Conservation (phyloP, 2,888 invertebrate species). For the Andrena marginata region DNA sequence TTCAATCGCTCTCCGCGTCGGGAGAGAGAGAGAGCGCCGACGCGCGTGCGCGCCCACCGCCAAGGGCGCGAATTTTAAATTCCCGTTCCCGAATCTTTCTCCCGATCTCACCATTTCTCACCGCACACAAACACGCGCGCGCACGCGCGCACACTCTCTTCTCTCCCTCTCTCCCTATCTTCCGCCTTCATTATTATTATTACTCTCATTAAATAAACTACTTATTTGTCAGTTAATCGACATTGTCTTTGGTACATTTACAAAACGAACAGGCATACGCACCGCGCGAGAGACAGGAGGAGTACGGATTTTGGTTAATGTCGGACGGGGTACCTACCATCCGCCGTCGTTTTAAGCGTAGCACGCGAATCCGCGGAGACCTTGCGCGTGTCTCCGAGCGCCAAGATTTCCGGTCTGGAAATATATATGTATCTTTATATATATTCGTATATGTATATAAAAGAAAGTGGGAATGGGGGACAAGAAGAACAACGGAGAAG, state of each 20-base stretch:
- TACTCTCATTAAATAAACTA: slow-evolving; percentile 67
- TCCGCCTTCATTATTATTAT: not conserved
- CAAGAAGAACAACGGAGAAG: slow-evolving; percentile 9
- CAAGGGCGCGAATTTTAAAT: not conserved
- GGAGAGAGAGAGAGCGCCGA: not conserved
- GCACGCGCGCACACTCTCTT: not conserved
- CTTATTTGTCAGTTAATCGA: slow-evolving; percentile 71
- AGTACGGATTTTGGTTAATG: slow-evolving; percentile 74
- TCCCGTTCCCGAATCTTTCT: slow-evolving; percentile 4
- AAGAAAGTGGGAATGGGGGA: not conserved
- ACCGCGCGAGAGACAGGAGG: slow-evolving; percentile 68
- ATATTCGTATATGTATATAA: not conserved
- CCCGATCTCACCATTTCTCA: slow-evolving; percentile 24
- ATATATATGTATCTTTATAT: slow-evolving; percentile 36
- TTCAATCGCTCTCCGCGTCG: not conserved
- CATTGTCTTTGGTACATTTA: slow-evolving; percentile 84
- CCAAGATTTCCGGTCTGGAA: slow-evolving; percentile 56
- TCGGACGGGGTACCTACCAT: slow-evolving; percentile 79
- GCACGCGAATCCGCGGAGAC: slow-evolving; percentile 54
- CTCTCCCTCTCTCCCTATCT: slow-evolving; percentile 8
- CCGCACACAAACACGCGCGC: slow-evolving; percentile 10
- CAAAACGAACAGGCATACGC: slow-evolving; percentile 79
- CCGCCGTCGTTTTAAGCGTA: slow-evolving; percentile 71
- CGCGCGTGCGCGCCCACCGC: slow-evolving; percentile 1
- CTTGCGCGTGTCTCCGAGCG: slow-evolving; percentile 55